Percentiles rank a stretch among this genome's conserved stretches.
Conservation (phyloP, 2,797 vertebrate genomes). For the Avahi laniger region DNA sequence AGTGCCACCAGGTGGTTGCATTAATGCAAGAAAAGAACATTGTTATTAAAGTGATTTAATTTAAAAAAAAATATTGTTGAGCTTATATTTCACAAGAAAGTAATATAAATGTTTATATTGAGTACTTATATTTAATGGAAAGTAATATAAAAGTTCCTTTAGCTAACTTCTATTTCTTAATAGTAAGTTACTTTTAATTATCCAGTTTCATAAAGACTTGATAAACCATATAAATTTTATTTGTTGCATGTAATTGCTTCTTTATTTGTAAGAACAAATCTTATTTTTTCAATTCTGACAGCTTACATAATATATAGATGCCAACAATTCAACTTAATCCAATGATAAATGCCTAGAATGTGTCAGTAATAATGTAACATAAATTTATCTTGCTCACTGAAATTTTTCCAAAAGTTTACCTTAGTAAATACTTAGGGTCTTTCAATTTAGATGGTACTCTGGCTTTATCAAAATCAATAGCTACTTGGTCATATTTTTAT, state of each 20-base stretch:
- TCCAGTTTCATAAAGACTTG: background rate
- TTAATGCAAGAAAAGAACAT: slow-evolving; percentile 37
- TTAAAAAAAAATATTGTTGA: background rate
- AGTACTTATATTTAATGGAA: slow-evolving; percentile 16
- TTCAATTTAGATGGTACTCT: background rate
- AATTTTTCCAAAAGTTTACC: background rate
- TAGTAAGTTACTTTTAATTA: background rate
- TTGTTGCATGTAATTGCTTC: background rate
- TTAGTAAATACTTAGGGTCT: background rate
- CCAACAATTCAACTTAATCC: background rate
- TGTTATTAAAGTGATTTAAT: slow-evolving; percentile 60
- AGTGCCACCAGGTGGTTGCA: slow-evolving; percentile 85
- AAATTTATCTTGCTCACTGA: background rate
- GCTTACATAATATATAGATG: background rate
- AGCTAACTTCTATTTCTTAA: background rate
- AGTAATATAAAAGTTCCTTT: background rate
- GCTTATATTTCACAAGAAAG: slow-evolving; percentile 27
- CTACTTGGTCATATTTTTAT: background rate
- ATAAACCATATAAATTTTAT: background rate
- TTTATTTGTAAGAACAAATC: background rate
- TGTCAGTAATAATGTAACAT: background rate
- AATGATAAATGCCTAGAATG: background rate
- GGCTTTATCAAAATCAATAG: background rate
- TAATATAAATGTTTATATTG: background rate
- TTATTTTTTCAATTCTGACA: background rate